A percentile compares a stretch with the other conserved stretches of the same genome.
Evolutionary conservation across 2,113 vertebrate genomes (phyloP).

Genomic region (Chionomys nivalis): DNA sequence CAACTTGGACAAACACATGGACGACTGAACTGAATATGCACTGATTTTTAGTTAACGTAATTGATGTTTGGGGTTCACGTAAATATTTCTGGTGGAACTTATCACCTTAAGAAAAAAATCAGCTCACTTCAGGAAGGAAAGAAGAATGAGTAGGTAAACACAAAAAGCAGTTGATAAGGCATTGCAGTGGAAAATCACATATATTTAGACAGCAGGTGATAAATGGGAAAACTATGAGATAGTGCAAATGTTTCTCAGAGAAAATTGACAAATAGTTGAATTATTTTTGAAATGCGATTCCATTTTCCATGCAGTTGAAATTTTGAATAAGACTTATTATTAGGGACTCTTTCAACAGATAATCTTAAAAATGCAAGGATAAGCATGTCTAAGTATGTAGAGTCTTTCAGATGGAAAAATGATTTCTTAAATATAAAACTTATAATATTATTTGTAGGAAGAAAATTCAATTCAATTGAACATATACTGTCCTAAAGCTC

Average conservation of each 20-base stretch:
- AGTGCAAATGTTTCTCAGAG: conserved; percentile 46
- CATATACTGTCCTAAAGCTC: conserved; percentile 19
- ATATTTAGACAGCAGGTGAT: conserved; percentile 70
- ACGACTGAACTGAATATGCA: conserved; percentile 30
- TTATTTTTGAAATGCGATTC: conserved; percentile 8
- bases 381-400: background rate
- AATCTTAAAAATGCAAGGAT: conserved; percentile 37
- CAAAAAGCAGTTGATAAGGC: conserved; percentile 59
- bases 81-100: background rate
- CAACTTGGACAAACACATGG: background rate
- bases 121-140: conserved; percentile 72
- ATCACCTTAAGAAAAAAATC: conserved; percentile 58
- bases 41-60: conserved; percentile 60
- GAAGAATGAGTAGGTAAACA: conserved; percentile 67
- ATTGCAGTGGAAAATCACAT: conserved; percentile 62
- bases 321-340: conserved; percentile 46
- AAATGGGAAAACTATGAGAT: conserved; percentile 64
- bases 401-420: conserved; percentile 39
- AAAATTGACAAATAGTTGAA: background rate
- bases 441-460: background rate
- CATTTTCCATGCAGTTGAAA: conserved; percentile 35
- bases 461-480: conserved; percentile 34
- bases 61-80: conserved; percentile 25
- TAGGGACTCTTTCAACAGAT: conserved; percentile 27
- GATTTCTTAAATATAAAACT: conserved; percentile 29